phyloP scores from a whole-genome alignment of 2,797 vertebrate genomes.

The Zalophus californianus region DNA sequence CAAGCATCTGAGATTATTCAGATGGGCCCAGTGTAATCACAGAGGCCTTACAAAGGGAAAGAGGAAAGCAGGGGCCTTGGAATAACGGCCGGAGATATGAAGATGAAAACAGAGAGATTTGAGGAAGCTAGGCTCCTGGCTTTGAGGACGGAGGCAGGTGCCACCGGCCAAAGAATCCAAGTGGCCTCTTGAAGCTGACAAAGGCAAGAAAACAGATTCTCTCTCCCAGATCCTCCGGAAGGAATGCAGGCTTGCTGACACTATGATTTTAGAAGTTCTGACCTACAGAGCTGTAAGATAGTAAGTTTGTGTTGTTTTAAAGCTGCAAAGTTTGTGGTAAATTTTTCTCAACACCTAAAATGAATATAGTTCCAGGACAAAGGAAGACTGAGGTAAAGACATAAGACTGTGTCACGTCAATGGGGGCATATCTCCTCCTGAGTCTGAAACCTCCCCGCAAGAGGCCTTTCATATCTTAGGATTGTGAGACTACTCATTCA shows the following conservation, averaged over 20 bases:
- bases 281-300: neutral
- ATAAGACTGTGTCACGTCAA: neutral
- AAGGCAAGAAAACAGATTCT: neutral
- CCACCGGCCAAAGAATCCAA: neutral
- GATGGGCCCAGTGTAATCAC: neutral
- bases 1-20: neutral
- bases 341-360: neutral
- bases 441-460: neutral
- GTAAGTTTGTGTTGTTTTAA: neutral
- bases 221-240: neutral
- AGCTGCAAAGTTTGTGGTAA: neutral
- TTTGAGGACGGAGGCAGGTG: neutral
- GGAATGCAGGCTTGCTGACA: neutral
- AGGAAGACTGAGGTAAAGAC: neutral
- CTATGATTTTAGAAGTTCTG: neutral
- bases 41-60: neutral
- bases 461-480: neutral
- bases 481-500: neutral
- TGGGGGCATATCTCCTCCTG: fast-evolving
- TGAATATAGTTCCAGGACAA: neutral
- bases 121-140: neutral
- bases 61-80: neutral
- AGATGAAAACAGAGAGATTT: neutral
- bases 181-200: neutral
- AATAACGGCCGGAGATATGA: neutral